Percentiles rank a stretch among this genome's conserved stretches.
phyloP scores from a whole-genome alignment of 2,888 invertebrate species.

The Pristionchus mayeri region DNA sequence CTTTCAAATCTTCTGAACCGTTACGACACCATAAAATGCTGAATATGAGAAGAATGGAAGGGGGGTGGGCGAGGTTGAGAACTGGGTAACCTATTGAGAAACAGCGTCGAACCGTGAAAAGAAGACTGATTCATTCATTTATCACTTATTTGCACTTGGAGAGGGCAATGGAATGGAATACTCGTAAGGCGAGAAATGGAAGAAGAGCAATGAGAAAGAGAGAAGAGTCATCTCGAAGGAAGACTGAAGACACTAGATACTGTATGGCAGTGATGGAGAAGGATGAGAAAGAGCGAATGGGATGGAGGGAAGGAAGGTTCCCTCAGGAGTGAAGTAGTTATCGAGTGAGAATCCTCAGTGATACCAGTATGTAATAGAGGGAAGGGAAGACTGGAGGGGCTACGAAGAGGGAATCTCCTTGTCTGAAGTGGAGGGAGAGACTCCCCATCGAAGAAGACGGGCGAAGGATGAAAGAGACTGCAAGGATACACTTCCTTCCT shows the following conservation, averaged over 20 bases:
- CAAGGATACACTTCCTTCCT: slow-evolving; percentile 22
- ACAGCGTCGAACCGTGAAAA: slow-evolving; percentile 33
- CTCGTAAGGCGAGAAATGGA: slow-evolving; percentile 34
- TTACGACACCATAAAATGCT: too few relatives aligned
- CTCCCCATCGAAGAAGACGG: slow-evolving; percentile 60
- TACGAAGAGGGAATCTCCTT: slow-evolving; percentile 43
- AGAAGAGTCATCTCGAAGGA: neutral
- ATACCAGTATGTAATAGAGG: slow-evolving; percentile 2
- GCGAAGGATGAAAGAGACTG: slow-evolving; percentile 61
- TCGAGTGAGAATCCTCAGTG: slow-evolving; percentile 33
- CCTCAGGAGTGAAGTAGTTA: slow-evolving; percentile 32
- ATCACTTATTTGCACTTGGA: slow-evolving; percentile 30
- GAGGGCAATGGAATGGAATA: neutral
- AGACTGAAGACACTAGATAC: neutral
- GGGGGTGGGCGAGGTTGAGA: neutral
- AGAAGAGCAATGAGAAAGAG: neutral
- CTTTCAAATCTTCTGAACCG: neutral
- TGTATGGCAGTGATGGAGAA: slow-evolving; percentile 25
- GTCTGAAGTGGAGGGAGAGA: slow-evolving; percentile 48
- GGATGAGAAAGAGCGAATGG: slow-evolving; percentile 6
- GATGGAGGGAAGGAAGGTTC: slow-evolving; percentile 29
- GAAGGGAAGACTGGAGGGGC: neutral
- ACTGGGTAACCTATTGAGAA: slow-evolving; percentile 25
- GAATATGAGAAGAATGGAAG: neutral
- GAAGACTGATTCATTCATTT: slow-evolving; percentile 22